These are phyloP conservation scores for Petrosia ficiformis DNA, from an alignment of 37 sponge, comb jelly and placozoan genomes.

Conservation along the genomic window DNA sequence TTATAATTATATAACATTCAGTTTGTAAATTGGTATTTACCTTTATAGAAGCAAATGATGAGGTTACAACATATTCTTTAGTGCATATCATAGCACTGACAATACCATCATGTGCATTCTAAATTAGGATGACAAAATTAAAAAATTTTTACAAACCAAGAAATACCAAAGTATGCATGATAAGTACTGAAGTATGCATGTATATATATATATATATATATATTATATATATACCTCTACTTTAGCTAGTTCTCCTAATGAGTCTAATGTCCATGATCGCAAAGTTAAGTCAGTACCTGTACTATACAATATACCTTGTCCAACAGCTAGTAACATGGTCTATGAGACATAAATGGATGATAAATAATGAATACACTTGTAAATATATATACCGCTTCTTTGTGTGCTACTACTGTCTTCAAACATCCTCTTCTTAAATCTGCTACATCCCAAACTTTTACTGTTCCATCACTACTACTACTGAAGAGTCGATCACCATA, in stretches of 20 bases:
- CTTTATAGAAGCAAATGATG: conserved; percentile 72
- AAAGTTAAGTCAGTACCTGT: conserved; percentile 72
- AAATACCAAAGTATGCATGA: too few relatives aligned
- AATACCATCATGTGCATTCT: conserved; percentile 75
- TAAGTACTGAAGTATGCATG: too few relatives aligned
- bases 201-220: neutral
- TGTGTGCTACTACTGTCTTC: conserved; percentile 76
- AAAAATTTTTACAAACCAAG: neutral
- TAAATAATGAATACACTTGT: neutral
- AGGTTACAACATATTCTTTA: conserved; percentile 64
- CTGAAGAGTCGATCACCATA: conserved; percentile 61
- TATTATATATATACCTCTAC: conserved; percentile 29
- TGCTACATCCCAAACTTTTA: conserved; percentile 81
- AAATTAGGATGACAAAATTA: neutral
- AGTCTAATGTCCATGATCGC: conserved; percentile 74
- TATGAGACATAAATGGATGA: conserved; percentile 10
- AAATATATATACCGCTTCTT: conserved; percentile 54
- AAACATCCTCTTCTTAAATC: conserved; percentile 82
- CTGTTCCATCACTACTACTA: conserved; percentile 81
- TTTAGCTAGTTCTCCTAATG: conserved; percentile 60
- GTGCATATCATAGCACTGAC: conserved; percentile 73
- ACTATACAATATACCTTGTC: conserved; percentile 68
- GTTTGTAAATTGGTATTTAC: conserved; percentile 15
- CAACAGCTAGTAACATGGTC: conserved; percentile 70
- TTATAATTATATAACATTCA: neutral